Base-by-base conservation (phyloP, 2,888 invertebrate genomes). In the Macaria notata region DNA sequence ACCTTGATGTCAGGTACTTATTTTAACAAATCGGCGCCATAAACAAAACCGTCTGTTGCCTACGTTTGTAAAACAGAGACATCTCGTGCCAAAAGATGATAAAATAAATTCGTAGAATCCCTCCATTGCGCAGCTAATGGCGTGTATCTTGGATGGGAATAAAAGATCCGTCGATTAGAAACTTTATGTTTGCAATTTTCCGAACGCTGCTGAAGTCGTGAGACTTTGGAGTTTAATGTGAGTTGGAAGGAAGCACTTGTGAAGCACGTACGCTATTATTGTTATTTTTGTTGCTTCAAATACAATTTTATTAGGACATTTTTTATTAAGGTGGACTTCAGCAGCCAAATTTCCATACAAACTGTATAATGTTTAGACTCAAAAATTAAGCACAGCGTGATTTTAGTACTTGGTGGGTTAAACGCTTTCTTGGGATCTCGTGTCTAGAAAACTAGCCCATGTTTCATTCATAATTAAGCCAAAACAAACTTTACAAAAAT, bases 131-230 rank as follows among this genome's bases (percentile, higher is more conserved):
- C 77, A 84, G 88, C 89, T 90, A 91, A 91, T 90, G 90, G 90
- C 84, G 88, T 87, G 89, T 88, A 87, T 88, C 90, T 88, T 75
- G 78, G 83, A 81, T 82, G 86, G 83, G 87, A 89, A 89, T 89
- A 90, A 90, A 89, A 90, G 88, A 88, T 88, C 82, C 86, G 88
- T 88, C 90, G 90, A 91, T 91, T 89, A 90, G 83, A 90, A 90
- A 90, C 83, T 91, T 90, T 91, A 90, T 90, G 90, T 86, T 89
- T 87, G 88, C 87, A 88, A 89, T 89, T 86, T 87, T 84, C 85
- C 79, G 73, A 76, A 77, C 77, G 70, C 79, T 82, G 78, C 71
- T 78, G 38, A 38, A 38, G 8, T 71, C 51, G 71, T 66, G 71
- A n/a, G 72, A 74, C 73, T 75, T 76, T 80, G 71, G 72, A 73